Evolutionary conservation across 2,888 invertebrate genomes (phyloP).

Genomic region (Empis stercorea): DNA sequence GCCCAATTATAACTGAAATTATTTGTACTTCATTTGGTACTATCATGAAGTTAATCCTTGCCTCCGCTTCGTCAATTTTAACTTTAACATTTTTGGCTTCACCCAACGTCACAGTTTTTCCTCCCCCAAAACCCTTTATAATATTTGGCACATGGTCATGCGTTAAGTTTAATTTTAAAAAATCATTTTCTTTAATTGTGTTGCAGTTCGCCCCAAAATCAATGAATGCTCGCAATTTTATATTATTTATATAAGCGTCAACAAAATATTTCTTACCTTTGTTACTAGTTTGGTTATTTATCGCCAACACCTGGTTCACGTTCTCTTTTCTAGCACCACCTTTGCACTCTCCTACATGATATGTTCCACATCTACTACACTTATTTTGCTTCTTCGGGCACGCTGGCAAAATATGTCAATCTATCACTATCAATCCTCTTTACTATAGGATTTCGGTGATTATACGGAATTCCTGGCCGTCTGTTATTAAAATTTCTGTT

Average conservation of each 20-base stretch:
- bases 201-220: conserved; percentile 6
- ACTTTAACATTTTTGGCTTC: conserved; percentile 1
- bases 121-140: conserved; percentile 7
- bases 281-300: too few species aligned
- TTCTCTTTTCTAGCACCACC: too few species aligned
- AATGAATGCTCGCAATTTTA: conserved; percentile 5
- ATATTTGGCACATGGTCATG: not conserved
- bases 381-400: too few species aligned
- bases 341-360: too few species aligned
- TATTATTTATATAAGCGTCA: conserved; percentile 2
- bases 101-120: not conserved
- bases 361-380: too few species aligned
- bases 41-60: conserved; percentile 3
- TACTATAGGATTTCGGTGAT: too few species aligned
- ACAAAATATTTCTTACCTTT: conserved; percentile 5
- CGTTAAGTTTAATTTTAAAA: not conserved
- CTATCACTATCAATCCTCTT: not conserved
- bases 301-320: too few species aligned
- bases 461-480: too few species aligned
- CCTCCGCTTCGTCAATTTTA: conserved; percentile 6
- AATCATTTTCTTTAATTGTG: conserved; percentile 1
- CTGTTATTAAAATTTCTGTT: too few species aligned
- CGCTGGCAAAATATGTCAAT: too few species aligned
- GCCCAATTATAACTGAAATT: conserved; percentile 6
- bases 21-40: conserved; percentile 6